Evolutionary conservation across 2,113 vertebrate genomes (phyloP).

Genomic region (Patagioenas fasciata): DNA sequence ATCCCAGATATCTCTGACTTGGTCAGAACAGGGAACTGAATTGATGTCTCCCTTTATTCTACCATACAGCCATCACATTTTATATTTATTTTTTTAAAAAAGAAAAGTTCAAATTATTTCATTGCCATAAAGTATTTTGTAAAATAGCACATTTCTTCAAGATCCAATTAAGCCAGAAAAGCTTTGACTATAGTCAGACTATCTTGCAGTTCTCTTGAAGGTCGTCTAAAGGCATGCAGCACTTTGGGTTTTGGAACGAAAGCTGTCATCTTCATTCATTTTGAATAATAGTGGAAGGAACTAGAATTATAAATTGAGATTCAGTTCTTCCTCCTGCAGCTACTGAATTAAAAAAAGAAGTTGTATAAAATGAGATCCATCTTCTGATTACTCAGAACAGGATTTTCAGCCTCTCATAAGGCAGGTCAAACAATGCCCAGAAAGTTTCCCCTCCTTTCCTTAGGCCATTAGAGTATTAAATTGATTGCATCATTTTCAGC

Average conservation of each 20-base stretch:
- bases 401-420: conserved; percentile 7
- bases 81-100: not conserved
- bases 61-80: not conserved
- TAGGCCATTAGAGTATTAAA: conserved; percentile 51
- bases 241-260: not conserved
- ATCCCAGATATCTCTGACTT: not conserved
- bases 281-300: conserved; percentile 24
- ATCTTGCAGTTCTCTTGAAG: not conserved
- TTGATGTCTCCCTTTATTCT: not conserved
- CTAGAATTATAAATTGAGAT: not conserved
- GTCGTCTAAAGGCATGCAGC: not conserved
- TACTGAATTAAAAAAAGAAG: not conserved
- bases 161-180: not conserved
- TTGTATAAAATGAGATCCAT: not conserved
- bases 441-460: conserved; percentile 45
- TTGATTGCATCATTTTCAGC: conserved; percentile 50
- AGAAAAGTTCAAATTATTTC: not conserved
- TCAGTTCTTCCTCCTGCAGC: not conserved
- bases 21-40: not conserved
- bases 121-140: not conserved
- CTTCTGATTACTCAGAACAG: conserved; percentile 36
- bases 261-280: not conserved
- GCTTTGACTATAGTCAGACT: not conserved
- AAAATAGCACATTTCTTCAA: not conserved
- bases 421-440: conserved; percentile 41